A percentile compares a stretch with the other conserved stretches of the same genome.
These are phyloP conservation scores for Lamproptera curius DNA, from an alignment of 2,888 invertebrate genomes.

Conservation along the genomic window DNA sequence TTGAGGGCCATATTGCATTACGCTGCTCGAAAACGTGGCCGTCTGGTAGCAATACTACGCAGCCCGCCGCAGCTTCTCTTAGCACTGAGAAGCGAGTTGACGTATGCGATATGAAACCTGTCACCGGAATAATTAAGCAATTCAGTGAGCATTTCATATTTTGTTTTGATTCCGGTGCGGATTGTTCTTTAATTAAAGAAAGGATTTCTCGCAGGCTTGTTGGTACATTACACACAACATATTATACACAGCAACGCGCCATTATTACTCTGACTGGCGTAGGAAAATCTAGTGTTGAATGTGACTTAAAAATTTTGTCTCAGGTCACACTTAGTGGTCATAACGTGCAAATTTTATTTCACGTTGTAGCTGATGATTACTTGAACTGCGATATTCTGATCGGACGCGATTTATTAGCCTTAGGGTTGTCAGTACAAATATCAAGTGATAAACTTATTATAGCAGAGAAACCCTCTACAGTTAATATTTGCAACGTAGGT, in stretches of 20 bases:
- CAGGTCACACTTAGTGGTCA: slow-evolving; percentile 7
- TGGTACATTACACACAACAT: too few relatives aligned
- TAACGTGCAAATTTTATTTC: slow-evolving; percentile 19
- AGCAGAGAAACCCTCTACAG: too few relatives aligned
- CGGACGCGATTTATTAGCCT: slow-evolving; percentile 18
- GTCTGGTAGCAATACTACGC: background rate
- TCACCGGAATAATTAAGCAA: too few relatives aligned
- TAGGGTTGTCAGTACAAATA: slow-evolving; percentile 3
- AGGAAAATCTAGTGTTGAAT: background rate
- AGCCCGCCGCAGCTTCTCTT: background rate
- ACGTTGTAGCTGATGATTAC: slow-evolving; percentile 20
- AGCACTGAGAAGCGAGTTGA: slow-evolving; percentile 15
- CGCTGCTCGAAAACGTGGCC: slow-evolving; percentile 12
- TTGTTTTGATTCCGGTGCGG: slow-evolving; percentile 22
- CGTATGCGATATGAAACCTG: slow-evolving; percentile 11
- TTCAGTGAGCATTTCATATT: slow-evolving; percentile 22
- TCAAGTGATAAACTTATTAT: background rate
- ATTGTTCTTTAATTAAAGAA: slow-evolving; percentile 18
- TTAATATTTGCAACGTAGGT: too few relatives aligned
- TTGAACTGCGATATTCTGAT: slow-evolving; percentile 18
- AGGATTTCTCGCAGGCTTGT: slow-evolving; percentile 14
- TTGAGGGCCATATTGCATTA: slow-evolving; percentile 19
- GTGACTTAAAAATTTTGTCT: slow-evolving; percentile 10
- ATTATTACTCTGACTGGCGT: background rate
- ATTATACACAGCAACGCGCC: background rate